Percentiles rank a stretch among this genome's conserved stretches.
phyloP scores from a whole-genome alignment of 2,113 vertebrate species.

The Scortum barcoo region DNA sequence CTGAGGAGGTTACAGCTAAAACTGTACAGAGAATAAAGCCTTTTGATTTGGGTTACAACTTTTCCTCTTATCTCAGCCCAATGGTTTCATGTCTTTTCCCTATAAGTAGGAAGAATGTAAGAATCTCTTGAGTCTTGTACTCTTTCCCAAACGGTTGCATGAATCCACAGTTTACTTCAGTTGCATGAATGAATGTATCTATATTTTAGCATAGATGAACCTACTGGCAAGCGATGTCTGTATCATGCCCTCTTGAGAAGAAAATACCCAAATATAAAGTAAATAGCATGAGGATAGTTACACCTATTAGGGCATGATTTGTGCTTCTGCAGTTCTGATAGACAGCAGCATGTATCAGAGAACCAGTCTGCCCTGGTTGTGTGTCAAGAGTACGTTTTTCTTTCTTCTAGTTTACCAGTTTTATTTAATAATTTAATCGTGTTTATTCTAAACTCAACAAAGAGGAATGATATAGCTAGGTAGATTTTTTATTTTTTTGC shows the following conservation, averaged over 20 bases:
- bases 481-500: conserved; percentile 3
- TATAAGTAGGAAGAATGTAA: not conserved
- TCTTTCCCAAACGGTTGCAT: not conserved
- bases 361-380: conserved; percentile 4
- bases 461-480: not conserved
- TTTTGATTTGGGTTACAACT: not conserved
- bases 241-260: not conserved
- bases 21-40: not conserved
- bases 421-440: conserved; percentile 14
- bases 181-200: not conserved
- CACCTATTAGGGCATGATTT: not conserved
- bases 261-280: not conserved
- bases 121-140: too few species aligned
- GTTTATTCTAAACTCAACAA: not conserved
- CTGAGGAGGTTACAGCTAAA: not conserved
- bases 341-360: conserved; percentile 11
- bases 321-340: conserved; percentile 13
- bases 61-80: not conserved
- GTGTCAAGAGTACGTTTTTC: conserved; percentile 10
- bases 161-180: not conserved
- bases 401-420: not conserved
- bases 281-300: not conserved
- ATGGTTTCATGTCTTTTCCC: not conserved
- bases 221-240: not conserved
- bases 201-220: not conserved